These are phyloP conservation scores for Strigamia transsilvanica DNA, from an alignment of 2,888 invertebrate species.

Conservation along the genomic window DNA sequence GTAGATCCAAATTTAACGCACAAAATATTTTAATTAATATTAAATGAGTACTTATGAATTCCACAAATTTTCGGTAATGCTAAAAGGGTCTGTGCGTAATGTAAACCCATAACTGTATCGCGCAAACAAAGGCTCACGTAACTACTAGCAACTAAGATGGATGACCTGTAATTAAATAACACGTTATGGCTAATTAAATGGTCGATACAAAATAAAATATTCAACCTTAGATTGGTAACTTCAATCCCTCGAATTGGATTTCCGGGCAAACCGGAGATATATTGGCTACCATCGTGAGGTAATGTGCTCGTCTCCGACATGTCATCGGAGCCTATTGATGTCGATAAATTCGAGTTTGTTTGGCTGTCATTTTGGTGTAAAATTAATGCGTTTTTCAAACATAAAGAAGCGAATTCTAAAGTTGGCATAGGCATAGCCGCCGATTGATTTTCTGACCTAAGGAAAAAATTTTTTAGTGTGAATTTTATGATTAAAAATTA, in stretches of 20 bases:
- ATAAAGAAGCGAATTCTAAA: slow-evolving; percentile 87
- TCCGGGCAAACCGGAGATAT: slow-evolving; percentile 63
- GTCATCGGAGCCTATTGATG: slow-evolving; percentile 56
- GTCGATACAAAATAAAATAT: background rate
- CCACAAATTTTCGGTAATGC: slow-evolving; percentile 76
- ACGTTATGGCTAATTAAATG: background rate
- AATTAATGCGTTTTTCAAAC: slow-evolving; percentile 82
- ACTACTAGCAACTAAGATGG: slow-evolving; percentile 79
- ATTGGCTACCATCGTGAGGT: slow-evolving; percentile 59
- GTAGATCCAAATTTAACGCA: background rate
- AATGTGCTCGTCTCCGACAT: slow-evolving; percentile 57
- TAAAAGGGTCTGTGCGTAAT: slow-evolving; percentile 79
- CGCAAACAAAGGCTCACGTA: slow-evolving; percentile 86
- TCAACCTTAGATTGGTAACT: slow-evolving; percentile 62
- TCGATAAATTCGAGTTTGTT: background rate
- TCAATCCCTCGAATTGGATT: slow-evolving; percentile 63
- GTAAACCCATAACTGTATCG: slow-evolving; percentile 80
- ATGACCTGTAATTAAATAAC: slow-evolving; percentile 64
- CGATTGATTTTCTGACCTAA: slow-evolving; percentile 73
- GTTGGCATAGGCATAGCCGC: slow-evolving; percentile 87
- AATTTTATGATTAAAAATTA: background rate
- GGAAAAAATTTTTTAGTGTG: background rate
- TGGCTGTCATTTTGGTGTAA: slow-evolving; percentile 70
- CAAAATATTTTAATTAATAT: slow-evolving; percentile 52
- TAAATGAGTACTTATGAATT: slow-evolving; percentile 71